Conservation (phyloP, 1,140 invertebrate genomes). For the Adoxophyes honmai region DNA sequence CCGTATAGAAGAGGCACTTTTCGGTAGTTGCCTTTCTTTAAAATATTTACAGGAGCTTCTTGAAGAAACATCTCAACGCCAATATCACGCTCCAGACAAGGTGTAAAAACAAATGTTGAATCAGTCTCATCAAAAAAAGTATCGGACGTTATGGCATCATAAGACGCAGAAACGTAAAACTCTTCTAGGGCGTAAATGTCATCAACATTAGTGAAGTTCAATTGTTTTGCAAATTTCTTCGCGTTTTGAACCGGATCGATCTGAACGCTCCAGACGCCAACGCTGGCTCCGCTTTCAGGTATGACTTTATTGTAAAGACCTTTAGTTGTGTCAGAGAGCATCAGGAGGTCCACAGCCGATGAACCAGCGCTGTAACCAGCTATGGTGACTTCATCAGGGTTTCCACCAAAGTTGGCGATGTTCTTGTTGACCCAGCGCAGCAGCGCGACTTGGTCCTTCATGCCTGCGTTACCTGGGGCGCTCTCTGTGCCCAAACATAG, state of each 20-base stretch:
- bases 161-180: conserved; percentile 37
- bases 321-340: conserved; percentile 35
- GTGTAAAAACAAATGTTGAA: conserved; percentile 6
- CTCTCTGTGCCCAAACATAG: conserved; percentile 36
- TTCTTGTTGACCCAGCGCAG: conserved; percentile 37
- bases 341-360: conserved; percentile 34
- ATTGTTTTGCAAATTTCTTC: conserved; percentile 28
- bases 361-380: conserved; percentile 42
- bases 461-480: conserved; percentile 37
- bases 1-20: conserved; percentile 12
- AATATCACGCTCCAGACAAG: conserved; percentile 16
- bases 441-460: conserved; percentile 37
- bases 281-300: conserved; percentile 31
- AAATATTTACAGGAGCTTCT: conserved; percentile 13
- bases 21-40: conserved; percentile 6
- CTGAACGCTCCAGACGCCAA: conserved; percentile 29
- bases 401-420: conserved; percentile 45
- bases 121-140: neutral
- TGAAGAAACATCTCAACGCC: conserved; percentile 11
- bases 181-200: conserved; percentile 41
- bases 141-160: conserved; percentile 25
- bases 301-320: conserved; percentile 48
- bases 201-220: conserved; percentile 30
- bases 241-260: conserved; percentile 40
- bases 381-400: conserved; percentile 44